Base-by-base conservation (phyloP, 2,888 invertebrate species). In the Megalurothrips usitatus region DNA sequence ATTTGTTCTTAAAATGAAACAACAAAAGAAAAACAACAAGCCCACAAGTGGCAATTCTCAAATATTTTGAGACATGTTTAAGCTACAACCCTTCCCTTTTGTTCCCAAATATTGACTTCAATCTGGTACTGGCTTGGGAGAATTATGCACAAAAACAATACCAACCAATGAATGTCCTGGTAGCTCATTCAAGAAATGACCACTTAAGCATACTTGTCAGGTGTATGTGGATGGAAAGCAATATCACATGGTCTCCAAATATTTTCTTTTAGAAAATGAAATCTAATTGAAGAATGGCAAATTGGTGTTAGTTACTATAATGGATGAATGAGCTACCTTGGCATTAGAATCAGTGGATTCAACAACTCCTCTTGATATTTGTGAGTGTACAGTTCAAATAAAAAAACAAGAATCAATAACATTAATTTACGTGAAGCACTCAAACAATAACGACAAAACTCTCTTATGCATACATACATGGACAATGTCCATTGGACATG, bases 101-200 rank as follows among this genome's bases (percentile, higher is more conserved):
- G 68, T 75, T 75, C 68, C 68, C 68, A 26, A 75, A 26, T 75
- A 75, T 75, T 75, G 68, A 75, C 68, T 26, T 75, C 68, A 75
- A 75, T 23, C 68, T 75, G 26, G 68, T 75, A 26, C 26, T 26
- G 26, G 68, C 26, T 75, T 75, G 68, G 68, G 68, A 75, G 68
- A 75, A 23, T 75, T 26, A 75, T 26, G 68, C 23, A 26, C 12
- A 75, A 75, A 68, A 75, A 75, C 26, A 12, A 75, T 23, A 19
- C 17, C n/a, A 58, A 17, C 58, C n/a, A 19, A 26, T 75, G 68
- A 26, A 26, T 26, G 26, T 26, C 23, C 68, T 75, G 23, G 23
- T 12, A 75, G 12, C 26, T 26, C 23, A 23, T 23, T 26, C 23
- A 8, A 26, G 23, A 12, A 11, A 12, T 12, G 11, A 23, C 23